phyloP scores from a whole-genome alignment of 2,888 invertebrate species.

The Cantharis rustica region DNA sequence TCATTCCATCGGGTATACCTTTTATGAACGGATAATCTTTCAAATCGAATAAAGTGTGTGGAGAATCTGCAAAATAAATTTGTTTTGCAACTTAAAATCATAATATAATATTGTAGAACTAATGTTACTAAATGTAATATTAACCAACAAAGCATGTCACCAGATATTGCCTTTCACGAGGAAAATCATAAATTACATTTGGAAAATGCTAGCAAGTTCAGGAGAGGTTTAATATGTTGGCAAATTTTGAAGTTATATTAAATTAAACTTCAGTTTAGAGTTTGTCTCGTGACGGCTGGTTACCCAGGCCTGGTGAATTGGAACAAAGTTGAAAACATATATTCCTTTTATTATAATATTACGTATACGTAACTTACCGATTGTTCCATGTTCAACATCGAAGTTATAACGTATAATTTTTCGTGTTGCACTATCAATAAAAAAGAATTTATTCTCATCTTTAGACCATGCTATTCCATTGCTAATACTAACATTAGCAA shows the following conservation, averaged over 20 bases:
- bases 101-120: background rate
- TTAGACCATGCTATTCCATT: constrained; percentile 77
- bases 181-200: background rate
- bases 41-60: constrained; percentile 64
- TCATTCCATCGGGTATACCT: constrained; percentile 75
- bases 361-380: constrained; percentile 40
- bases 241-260: background rate
- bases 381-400: constrained; percentile 59
- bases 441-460: constrained; percentile 71
- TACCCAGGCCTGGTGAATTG: no score
- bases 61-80: constrained; percentile 32
- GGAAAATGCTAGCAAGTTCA: background rate
- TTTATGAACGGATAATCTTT: constrained; percentile 59
- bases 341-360: background rate
- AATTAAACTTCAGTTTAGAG: background rate
- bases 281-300: background rate
- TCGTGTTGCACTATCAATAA: constrained; percentile 70
- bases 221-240: background rate
- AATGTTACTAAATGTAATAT: background rate
- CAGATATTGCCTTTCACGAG: background rate
- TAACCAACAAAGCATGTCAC: background rate
- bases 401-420: constrained; percentile 71
- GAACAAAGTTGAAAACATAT: no score
- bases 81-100: background rate
- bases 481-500: constrained; percentile 62